These are phyloP conservation scores for Ascaphus truei DNA, from an alignment of 2,113 vertebrate genomes.

Conservation along the genomic window DNA sequence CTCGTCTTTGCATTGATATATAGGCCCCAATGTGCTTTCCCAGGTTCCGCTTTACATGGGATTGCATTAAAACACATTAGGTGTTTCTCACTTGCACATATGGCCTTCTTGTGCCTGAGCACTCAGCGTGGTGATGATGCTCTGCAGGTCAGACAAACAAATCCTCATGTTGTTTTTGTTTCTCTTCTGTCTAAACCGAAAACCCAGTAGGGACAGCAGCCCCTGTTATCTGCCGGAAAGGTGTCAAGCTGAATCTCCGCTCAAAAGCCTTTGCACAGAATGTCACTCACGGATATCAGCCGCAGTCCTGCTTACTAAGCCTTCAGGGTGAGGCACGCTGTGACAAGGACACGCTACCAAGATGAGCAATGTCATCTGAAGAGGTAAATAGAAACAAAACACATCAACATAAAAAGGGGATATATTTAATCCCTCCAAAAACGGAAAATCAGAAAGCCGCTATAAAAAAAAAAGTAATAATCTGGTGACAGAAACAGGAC, in stretches of 20 bases:
- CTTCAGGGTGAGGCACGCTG: neutral
- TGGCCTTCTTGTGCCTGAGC: slow-evolving; percentile 2
- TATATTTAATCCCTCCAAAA: no score
- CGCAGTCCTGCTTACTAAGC: slow-evolving; percentile 33
- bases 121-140: neutral
- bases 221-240: slow-evolving; percentile 2
- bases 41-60: no score
- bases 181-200: neutral
- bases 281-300: neutral
- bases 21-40: no score
- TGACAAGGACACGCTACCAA: slow-evolving; percentile 7
- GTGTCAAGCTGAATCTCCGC: slow-evolving; percentile 20
- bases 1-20: no score
- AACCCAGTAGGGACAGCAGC: slow-evolving; percentile 5
- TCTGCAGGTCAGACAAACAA: slow-evolving; percentile 17
- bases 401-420: no score
- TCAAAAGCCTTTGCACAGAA: neutral
- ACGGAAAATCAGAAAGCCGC: no score
- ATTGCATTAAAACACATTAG: no score
- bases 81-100: neutral
- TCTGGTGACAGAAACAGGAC: no score
- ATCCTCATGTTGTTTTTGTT: neutral
- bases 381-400: neutral
- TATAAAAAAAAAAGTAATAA: no score
- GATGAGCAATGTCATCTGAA: slow-evolving; percentile 6